Percentiles rank a stretch among this genome's conserved stretches.
Conservation (phyloP, 1,140 invertebrate genomes). For the Himalopsyche phryganea region DNA sequence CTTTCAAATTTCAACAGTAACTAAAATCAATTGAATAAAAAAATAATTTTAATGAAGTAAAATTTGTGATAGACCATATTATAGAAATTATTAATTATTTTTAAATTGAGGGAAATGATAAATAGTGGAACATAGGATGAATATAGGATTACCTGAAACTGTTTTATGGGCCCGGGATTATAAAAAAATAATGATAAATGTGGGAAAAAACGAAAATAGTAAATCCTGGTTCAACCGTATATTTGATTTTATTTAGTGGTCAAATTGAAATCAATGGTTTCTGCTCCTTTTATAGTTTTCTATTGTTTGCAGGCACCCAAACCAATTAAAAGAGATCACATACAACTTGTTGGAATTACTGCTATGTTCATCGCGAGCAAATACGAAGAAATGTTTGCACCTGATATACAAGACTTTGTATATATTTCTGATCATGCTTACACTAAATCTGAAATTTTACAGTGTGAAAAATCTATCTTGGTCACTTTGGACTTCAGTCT, state of each 20-base stretch:
- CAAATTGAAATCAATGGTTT: not conserved
- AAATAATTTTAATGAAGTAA: too few species aligned
- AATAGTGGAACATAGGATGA: too few species aligned
- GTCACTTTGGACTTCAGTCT: conserved; percentile 74
- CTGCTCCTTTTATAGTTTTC: not conserved
- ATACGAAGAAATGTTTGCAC: conserved; percentile 92
- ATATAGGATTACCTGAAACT: too few species aligned
- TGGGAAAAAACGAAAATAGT: too few species aligned
- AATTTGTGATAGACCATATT: too few species aligned
- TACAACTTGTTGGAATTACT: conserved; percentile 90
- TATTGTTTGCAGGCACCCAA: conserved; percentile 45
- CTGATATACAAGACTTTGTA: conserved; percentile 85
- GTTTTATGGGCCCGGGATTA: too few species aligned
- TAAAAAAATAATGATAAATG: too few species aligned
- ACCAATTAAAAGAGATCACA: conserved; percentile 61
- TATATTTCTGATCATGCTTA: conserved; percentile 91
- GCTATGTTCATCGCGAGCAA: conserved; percentile 91
- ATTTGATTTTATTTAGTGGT: not conserved
- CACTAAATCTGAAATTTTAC: conserved; percentile 70
- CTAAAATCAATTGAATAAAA: too few species aligned
- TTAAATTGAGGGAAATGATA: too few species aligned
- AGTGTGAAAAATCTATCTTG: conserved; percentile 82
- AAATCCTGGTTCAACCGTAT: too few species aligned
- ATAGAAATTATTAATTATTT: too few species aligned
- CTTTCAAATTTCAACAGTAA: too few species aligned